Evolutionary conservation across 2,888 invertebrate species (phyloP).

Genomic region (Cepaea hortensis): DNA sequence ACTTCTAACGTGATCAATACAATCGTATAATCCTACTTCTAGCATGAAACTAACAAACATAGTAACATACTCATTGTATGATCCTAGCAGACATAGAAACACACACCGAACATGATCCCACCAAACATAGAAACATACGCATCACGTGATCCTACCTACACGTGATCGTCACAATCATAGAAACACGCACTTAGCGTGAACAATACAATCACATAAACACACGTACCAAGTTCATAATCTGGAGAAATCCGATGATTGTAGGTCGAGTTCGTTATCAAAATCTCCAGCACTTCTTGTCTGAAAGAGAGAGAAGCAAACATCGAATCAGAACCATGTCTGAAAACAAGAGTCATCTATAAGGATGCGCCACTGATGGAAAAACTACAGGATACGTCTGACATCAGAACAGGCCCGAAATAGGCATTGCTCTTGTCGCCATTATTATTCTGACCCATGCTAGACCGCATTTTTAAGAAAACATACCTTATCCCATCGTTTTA

Average conservation of each 20-base stretch:
- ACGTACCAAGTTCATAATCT: slow-evolving; percentile 55
- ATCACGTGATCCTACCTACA: no score
- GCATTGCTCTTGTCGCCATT: neutral
- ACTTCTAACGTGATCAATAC: no score
- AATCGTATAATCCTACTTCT: no score
- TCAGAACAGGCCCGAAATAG: neutral
- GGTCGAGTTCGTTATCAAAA: slow-evolving; percentile 51
- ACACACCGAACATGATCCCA: no score
- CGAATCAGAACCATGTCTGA: neutral
- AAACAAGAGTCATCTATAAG: neutral
- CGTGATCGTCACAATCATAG: no score
- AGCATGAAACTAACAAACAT: no score
- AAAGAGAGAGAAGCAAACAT: neutral
- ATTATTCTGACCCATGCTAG: neutral
- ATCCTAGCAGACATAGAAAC: no score
- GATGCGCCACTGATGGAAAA: neutral
- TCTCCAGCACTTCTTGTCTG: slow-evolving; percentile 57
- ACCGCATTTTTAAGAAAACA: neutral
- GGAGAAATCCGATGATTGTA: slow-evolving; percentile 57
- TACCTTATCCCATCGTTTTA: neutral
- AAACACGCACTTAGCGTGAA: no score
- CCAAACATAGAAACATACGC: no score
- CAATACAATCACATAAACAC: no score
- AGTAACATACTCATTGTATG: no score
- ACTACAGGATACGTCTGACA: neutral